phyloP scores from a whole-genome alignment of 2,797 vertebrate genomes.

The Chaenodraco wilsoni region DNA sequence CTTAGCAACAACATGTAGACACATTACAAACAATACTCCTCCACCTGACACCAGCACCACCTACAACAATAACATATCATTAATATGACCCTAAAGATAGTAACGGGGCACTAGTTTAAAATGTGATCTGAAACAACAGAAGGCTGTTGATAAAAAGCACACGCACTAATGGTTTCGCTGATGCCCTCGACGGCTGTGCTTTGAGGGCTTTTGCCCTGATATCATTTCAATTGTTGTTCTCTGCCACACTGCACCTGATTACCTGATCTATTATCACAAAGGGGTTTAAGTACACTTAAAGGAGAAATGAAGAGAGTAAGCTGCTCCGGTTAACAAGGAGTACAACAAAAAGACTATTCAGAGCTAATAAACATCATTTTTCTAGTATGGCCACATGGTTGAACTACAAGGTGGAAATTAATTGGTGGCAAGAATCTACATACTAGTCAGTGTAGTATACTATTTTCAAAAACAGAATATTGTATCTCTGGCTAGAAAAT shows the following conservation, averaged over 20 bases:
- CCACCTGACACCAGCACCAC: conserved; percentile 20
- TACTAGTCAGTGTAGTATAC: neutral
- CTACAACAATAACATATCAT: conserved; percentile 25
- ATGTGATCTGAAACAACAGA: conserved; percentile 31
- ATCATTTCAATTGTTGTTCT: conserved; percentile 12
- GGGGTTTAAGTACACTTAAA: conserved; percentile 76
- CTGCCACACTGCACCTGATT: conserved; percentile 38
- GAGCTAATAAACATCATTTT: conserved; percentile 8
- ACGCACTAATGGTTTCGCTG: conserved; percentile 16
- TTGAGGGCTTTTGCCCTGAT: conserved; percentile 24
- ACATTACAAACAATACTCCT: conserved; percentile 30
- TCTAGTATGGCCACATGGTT: neutral
- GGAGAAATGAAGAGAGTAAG: conserved; percentile 41
- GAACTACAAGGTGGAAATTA: neutral
- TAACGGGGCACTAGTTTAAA: conserved; percentile 3
- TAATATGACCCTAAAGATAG: neutral
- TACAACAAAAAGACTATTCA: conserved; percentile 23
- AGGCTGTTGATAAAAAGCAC: conserved; percentile 22
- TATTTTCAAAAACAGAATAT: neutral
- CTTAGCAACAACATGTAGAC: conserved; percentile 9
- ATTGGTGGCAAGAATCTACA: neutral
- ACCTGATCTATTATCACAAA: conserved; percentile 26
- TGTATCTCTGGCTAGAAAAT: neutral
- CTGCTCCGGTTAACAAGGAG: conserved; percentile 29
- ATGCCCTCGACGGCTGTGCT: conserved; percentile 23